Base-by-base conservation (phyloP, 1,140 invertebrate species). In the Conus ventricosus region DNA sequence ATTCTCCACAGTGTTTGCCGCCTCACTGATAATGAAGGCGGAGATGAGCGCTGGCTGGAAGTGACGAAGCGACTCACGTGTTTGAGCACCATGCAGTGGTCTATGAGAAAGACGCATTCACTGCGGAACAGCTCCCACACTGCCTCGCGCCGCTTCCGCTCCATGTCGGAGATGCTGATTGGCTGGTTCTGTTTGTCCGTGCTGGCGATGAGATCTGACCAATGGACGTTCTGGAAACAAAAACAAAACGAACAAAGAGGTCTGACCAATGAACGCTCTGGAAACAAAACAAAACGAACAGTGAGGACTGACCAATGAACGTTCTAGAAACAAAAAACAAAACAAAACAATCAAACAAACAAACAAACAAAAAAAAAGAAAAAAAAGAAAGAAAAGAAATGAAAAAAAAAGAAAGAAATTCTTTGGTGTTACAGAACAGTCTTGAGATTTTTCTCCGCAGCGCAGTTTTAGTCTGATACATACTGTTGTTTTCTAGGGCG, bases 81-180 rank as follows among this genome's bases (percentile, higher is more conserved):
- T 95, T 96, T 97, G n/a, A 97, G 95, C 15, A 97, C 97, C 96
- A 97, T 97, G 17, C 97, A 94, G 94, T 97, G 97, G 90, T 97
- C 96, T 67, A 97, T 96, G 25, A 97, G 96, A 93, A 97, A 97
- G 53, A 96, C 95, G 91, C 96, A 96, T 94, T 97, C 97, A 87
- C 96, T 96, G 93, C 97, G 97, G 93, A 97, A 97, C 0, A 97
- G 94, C 94, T 97, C 97, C 97, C 97, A 97, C 8, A 97, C 95
- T 11, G 97, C 96, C 93, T 97, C 96, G 76, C 95, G 92, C 81
- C 96, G 91, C 89, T 96, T 96, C 51, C 93, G 90, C 88, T 95
- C 95, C 17, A 89, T 92, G n/a, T 94, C 94, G n/a, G 93, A 91
- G 71, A 95, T 92, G 67, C 87, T 91, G 60, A 91, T 88, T 23